Evolutionary conservation across 2,113 vertebrate species (phyloP), one percentile per base, ranked within the genome.

Genomic region (Mormyrus iriodes): DNA sequence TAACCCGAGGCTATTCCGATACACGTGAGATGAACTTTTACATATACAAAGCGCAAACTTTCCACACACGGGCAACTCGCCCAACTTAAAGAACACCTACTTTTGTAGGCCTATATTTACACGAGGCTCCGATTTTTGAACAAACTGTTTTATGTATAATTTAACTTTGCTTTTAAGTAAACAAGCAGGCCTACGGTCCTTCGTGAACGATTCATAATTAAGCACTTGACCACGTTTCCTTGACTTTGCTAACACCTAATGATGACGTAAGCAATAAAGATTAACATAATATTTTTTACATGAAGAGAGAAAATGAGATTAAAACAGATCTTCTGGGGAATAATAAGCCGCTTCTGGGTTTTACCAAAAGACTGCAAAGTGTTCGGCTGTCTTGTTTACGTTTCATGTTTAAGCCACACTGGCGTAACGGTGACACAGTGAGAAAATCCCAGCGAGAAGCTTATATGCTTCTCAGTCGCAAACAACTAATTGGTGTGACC

Each of bases 401-500:
- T 86, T 53, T 86, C n/a, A 86, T 86, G 31, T 86, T n/a, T 48
- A 86, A 53, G 48, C 9, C 84, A 58, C 84, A 86, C 12, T 21
- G 55, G 61, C 46, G 83, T 86, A 86, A 86, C 89, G n/a, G 53
- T 89, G 87, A 85, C 88, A 55, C 69, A 49, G 87, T 79, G 82
- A 44, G 86, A 44, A 42, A n/a, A 61, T 58, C 85, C 27, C 49
- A 53, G 85, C 19, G 42, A 52, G 84, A 52, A 84, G 82, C 44
- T 42, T 48, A 39, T 79, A 31, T n/a, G 84, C 82, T 84, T 86
- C 85, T 86, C 85, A 52, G 85, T 31, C 85, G 27, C 85, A 84
- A 92, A 92, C 92, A 94, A 93, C 95, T 95, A 96, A 96, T 95
- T 96, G 93, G 93, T 93, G 93, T 94, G 94, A 94, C 94, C 94